Evolutionary conservation across 2,113 vertebrate species (phyloP).

Genomic region (Corvus cornix): DNA sequence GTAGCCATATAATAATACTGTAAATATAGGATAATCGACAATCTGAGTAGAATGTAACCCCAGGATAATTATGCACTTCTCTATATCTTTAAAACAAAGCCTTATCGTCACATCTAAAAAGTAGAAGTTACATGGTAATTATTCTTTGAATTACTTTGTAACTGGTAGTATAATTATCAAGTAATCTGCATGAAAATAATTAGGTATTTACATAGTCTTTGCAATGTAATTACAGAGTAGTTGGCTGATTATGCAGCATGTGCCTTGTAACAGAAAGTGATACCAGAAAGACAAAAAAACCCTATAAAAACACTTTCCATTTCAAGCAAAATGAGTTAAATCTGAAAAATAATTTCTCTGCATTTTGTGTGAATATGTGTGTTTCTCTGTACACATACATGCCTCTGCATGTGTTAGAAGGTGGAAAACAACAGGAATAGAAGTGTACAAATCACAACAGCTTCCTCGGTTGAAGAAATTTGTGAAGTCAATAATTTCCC

Average conservation of each 20-base stretch:
- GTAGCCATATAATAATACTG: slow-evolving; percentile 55
- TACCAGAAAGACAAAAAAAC: slow-evolving; percentile 68
- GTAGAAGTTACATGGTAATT: slow-evolving; percentile 78
- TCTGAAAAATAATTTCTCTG: neutral
- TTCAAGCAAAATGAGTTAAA: slow-evolving; percentile 49
- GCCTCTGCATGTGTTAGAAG: neutral
- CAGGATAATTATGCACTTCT: slow-evolving; percentile 73
- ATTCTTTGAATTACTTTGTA: slow-evolving; percentile 80
- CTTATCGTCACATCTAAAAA: slow-evolving; percentile 71
- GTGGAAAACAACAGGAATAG: neutral
- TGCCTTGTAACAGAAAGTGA: slow-evolving; percentile 77
- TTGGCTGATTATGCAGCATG: slow-evolving; percentile 74
- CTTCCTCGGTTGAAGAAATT: neutral
- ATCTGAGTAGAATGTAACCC: slow-evolving; percentile 62
- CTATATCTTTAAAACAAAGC: slow-evolving; percentile 76
- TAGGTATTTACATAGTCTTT: slow-evolving; percentile 83
- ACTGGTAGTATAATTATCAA: slow-evolving; percentile 83
- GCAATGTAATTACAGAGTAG: slow-evolving; percentile 80
- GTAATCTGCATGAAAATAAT: slow-evolving; percentile 86
- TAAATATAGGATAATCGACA: slow-evolving; percentile 65
- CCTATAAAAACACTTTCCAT: slow-evolving; percentile 46
- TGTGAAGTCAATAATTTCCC: neutral
- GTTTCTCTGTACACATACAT: neutral
- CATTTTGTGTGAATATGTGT: neutral
- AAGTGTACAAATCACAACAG: neutral